Evolutionary conservation across 92 coral and sea anemone genomes (phyloP).

Genomic region (Paragorgia papillata): DNA sequence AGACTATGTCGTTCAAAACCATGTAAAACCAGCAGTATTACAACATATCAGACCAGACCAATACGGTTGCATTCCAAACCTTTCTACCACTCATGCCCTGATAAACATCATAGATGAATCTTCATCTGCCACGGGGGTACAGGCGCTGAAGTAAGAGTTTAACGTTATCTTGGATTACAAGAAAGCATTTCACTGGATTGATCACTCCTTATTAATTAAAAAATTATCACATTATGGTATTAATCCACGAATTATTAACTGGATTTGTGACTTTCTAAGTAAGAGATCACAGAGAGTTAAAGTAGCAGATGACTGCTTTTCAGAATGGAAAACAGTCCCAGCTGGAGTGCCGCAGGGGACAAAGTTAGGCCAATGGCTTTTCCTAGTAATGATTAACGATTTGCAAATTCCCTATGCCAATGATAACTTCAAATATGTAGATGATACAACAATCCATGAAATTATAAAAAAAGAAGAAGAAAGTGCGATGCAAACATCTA

Average conservation of each 20-base stretch:
- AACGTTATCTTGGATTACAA: slow-evolving; percentile 23
- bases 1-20: neutral
- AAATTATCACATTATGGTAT: slow-evolving; percentile 22
- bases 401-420: neutral
- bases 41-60: neutral
- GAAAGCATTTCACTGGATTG: slow-evolving; percentile 46
- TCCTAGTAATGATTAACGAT: slow-evolving; percentile 18
- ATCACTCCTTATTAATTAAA: slow-evolving; percentile 29
- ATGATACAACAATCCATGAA: neutral
- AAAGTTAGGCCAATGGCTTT: slow-evolving; percentile 11
- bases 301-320: neutral
- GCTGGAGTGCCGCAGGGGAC: slow-evolving; percentile 19
- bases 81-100: neutral
- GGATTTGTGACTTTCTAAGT: slow-evolving; percentile 23
- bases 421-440: slow-evolving; percentile 9
- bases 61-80: neutral
- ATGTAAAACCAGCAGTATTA: neutral
- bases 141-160: neutral
- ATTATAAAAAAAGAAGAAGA: neutral
- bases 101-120: neutral
- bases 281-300: slow-evolving; percentile 13
- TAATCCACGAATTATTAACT: slow-evolving; percentile 7
- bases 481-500: neutral
- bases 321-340: slow-evolving; percentile 2
- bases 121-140: neutral